A percentile compares a stretch with the other conserved stretches of the same genome.
Evolutionary conservation across 2,888 invertebrate genomes (phyloP).

Genomic region (Hydroisotoma schaefferi): DNA sequence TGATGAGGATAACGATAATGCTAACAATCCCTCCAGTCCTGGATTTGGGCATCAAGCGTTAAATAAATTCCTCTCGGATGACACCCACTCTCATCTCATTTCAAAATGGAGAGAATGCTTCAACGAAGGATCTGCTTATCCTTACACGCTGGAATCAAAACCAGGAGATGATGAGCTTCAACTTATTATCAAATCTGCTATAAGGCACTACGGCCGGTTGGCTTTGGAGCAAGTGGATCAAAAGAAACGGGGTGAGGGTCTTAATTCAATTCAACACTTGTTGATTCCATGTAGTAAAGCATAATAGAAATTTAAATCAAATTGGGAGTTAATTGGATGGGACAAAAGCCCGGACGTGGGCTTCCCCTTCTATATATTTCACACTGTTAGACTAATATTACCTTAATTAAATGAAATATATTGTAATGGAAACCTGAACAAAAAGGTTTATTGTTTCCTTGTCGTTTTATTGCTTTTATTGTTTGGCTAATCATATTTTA

Average conservation of each 20-base stretch:
- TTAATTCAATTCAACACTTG: slow-evolving; percentile 12
- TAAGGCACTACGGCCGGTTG: slow-evolving; percentile 39
- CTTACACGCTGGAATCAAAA: slow-evolving; percentile 44
- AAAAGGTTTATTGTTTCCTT: too few relatives aligned
- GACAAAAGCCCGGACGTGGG: too few relatives aligned
- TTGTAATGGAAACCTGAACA: too few relatives aligned
- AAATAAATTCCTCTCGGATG: slow-evolving; percentile 40
- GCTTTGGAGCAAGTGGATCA: slow-evolving; percentile 38
- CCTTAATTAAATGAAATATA: too few relatives aligned
- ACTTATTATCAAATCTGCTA: slow-evolving; percentile 40
- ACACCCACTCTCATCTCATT: slow-evolving; percentile 38
- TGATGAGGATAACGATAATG: slow-evolving; percentile 17
- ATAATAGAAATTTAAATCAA: too few relatives aligned
- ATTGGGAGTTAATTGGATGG: too few relatives aligned
- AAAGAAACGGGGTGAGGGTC: slow-evolving; percentile 27
- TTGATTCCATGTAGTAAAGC: too few relatives aligned
- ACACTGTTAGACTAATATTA: too few relatives aligned
- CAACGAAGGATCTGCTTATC: slow-evolving; percentile 37
- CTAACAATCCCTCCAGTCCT: slow-evolving; percentile 13
- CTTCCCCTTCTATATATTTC: too few relatives aligned
- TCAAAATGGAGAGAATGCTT: slow-evolving; percentile 43
- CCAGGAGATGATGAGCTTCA: slow-evolving; percentile 41
- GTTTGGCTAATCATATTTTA: too few relatives aligned
- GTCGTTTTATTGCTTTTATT: too few relatives aligned
- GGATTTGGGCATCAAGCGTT: slow-evolving; percentile 44